Evolutionary conservation across 2,797 vertebrate species (phyloP).

Genomic region (Syngnathus acus): DNA sequence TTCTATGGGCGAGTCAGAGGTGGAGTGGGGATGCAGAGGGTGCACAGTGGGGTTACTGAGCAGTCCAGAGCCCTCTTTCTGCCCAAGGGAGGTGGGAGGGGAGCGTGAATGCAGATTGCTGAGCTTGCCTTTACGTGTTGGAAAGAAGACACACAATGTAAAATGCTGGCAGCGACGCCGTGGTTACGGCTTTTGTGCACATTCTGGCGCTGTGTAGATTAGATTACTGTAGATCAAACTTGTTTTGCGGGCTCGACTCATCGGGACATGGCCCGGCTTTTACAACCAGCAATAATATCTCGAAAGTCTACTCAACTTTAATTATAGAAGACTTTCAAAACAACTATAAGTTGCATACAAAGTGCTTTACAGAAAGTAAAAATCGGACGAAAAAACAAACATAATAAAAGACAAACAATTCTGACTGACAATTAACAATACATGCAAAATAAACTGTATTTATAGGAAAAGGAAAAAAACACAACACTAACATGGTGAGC

Average conservation of each 20-base stretch:
- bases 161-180: slow-evolving; percentile 56
- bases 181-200: slow-evolving; percentile 54
- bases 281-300: background rate
- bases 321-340: no score
- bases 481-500: no score
- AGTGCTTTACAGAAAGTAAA: no score
- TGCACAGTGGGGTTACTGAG: slow-evolving; percentile 41
- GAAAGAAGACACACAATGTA: slow-evolving; percentile 67
- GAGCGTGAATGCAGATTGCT: slow-evolving; percentile 65
- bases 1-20: slow-evolving; percentile 25
- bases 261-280: background rate
- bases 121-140: slow-evolving; percentile 60
- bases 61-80: slow-evolving; percentile 40
- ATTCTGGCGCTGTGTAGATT: slow-evolving; percentile 15
- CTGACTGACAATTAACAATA: no score
- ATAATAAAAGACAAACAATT: no score
- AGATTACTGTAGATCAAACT: slow-evolving; percentile 16
- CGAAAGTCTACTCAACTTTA: background rate
- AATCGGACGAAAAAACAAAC: no score
- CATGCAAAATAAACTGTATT: no score
- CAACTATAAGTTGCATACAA: no score
- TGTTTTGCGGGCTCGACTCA: background rate
- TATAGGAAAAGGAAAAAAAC: no score
- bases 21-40: slow-evolving; percentile 5
- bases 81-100: slow-evolving; percentile 4